phyloP scores from a whole-genome alignment of 2,888 invertebrate species.

The Melanostoma scalare region DNA sequence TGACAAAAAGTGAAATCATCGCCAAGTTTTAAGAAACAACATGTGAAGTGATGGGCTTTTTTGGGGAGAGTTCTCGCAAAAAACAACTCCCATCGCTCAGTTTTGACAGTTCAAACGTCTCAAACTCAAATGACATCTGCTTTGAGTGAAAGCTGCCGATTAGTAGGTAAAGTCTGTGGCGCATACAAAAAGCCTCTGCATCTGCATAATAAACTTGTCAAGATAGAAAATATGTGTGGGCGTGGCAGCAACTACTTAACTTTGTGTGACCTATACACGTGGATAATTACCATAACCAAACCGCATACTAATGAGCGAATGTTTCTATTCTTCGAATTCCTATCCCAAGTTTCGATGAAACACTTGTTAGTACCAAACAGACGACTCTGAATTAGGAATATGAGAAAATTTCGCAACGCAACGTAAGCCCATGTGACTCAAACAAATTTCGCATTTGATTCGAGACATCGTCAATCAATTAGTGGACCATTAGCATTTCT shows the following conservation, averaged over 20 bases:
- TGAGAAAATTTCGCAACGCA: constrained; percentile 20
- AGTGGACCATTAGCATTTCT: constrained; percentile 22
- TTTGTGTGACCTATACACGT: constrained; percentile 47
- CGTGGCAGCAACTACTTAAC: constrained; percentile 46
- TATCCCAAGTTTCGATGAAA: neutral
- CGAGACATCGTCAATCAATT: constrained; percentile 23
- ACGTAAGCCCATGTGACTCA: neutral
- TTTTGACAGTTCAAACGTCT: neutral
- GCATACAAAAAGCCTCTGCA: constrained; percentile 20
- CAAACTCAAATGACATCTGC: constrained; percentile 30
- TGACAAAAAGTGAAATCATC: constrained; percentile 49
- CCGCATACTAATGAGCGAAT: constrained; percentile 57
- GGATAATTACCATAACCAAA: constrained; percentile 49
- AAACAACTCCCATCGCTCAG: neutral
- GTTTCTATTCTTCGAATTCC: constrained; percentile 19
- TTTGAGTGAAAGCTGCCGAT: constrained; percentile 54
- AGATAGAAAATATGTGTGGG: constrained; percentile 52
- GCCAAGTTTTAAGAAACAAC: neutral
- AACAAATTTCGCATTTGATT: constrained; percentile 22
- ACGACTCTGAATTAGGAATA: neutral
- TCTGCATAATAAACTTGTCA: constrained; percentile 43
- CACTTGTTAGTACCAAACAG: neutral
- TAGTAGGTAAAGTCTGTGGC: neutral
- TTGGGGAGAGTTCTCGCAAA: constrained; percentile 5
- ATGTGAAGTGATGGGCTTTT: neutral